Percentiles rank a stretch among this genome's conserved stretches.
These are phyloP conservation scores for Tiphia femorata DNA, from an alignment of 2,888 invertebrate genomes.

Conservation along the genomic window DNA sequence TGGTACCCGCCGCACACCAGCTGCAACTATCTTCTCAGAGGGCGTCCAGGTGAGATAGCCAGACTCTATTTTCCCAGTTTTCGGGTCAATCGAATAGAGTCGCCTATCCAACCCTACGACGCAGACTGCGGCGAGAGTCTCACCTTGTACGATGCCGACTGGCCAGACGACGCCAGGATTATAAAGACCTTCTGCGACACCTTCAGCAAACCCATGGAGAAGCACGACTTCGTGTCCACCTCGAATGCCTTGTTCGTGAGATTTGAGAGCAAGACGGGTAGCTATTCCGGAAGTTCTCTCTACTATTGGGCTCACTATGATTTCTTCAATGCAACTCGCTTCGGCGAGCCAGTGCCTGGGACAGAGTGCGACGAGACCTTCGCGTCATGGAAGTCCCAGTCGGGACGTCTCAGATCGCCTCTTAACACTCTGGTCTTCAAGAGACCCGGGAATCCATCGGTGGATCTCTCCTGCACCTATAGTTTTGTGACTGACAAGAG, in stretches of 20 bases:
- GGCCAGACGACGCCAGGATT: constrained; percentile 90
- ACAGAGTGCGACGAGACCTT: constrained; percentile 91
- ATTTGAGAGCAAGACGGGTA: constrained; percentile 92
- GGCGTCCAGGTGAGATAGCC: constrained; percentile 87
- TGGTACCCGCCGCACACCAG: constrained; percentile 96
- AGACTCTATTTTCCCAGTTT: constrained; percentile 92
- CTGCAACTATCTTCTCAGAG: constrained; percentile 91
- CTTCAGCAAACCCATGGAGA: constrained; percentile 92
- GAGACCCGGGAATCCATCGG: constrained; percentile 77
- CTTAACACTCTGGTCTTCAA: constrained; percentile 91
- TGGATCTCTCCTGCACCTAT: constrained; percentile 85
- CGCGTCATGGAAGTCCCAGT: constrained; percentile 84
- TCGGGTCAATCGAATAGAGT: constrained; percentile 89
- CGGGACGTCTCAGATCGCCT: constrained; percentile 84
- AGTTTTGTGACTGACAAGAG: constrained; percentile 87
- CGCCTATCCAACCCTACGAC: constrained; percentile 87
- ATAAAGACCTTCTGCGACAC: constrained; percentile 96
- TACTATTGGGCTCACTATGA: constrained; percentile 96
- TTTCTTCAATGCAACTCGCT: constrained; percentile 91
- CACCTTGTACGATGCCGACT: constrained; percentile 88
- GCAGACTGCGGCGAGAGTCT: constrained; percentile 92
- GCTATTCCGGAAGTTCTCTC: constrained; percentile 92
- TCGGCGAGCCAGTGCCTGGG: constrained; percentile 84
- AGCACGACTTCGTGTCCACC: constrained; percentile 91
- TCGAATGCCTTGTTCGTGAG: constrained; percentile 88